Base-by-base conservation (phyloP, 1,140 invertebrate genomes). In the Rhagoletis pomonella region DNA sequence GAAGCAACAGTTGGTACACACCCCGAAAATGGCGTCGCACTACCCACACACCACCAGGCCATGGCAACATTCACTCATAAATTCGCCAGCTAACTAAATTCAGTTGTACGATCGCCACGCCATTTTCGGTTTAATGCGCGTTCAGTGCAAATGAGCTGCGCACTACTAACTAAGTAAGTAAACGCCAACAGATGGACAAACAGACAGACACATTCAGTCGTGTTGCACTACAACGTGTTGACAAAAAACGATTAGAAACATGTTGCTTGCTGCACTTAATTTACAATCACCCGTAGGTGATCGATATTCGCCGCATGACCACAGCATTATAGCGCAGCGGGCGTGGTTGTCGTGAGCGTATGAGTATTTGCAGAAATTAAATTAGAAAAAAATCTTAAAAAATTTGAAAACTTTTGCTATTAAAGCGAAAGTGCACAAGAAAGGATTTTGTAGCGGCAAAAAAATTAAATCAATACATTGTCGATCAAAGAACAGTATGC, bases 141-240 rank as follows among this genome's bases (percentile, higher is more conserved):
- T 81, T 81, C 17, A 81, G 73, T 81, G 73, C 73, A 81, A 81
- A 81, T 81, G 47, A 81, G 73, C 73, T 9, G 73, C n/a, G 39
- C 29, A 29, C 29, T 0, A 55, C 47, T 81, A 10, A 55, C 47
- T 47, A 29, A 29, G 29, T 29, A 29, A 29, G 29, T 29, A 29
- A 29, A 29, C 29, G 29, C 29, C 29, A 29, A 0, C 29, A 29
- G 29, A 29, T 29, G 29, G 29, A 1, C 29, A 29, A 1, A 6
- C 73, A 58, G 7, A 5, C 47, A 55, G 17, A 14, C 50, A 5
- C 73, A 29, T 10, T 29, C 44, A 55, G 7, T 55, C 47, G n/a
- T n/a, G 6, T 29, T 29, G 47, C 17, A 42, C n/a, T 5, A 81
- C 73, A 81, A 19, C 64, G 10, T 17, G 29, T 67, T 67, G 29